These are phyloP conservation scores for Engraulis encrasicolus DNA, from an alignment of 2,113 vertebrate species.

Conservation along the genomic window DNA sequence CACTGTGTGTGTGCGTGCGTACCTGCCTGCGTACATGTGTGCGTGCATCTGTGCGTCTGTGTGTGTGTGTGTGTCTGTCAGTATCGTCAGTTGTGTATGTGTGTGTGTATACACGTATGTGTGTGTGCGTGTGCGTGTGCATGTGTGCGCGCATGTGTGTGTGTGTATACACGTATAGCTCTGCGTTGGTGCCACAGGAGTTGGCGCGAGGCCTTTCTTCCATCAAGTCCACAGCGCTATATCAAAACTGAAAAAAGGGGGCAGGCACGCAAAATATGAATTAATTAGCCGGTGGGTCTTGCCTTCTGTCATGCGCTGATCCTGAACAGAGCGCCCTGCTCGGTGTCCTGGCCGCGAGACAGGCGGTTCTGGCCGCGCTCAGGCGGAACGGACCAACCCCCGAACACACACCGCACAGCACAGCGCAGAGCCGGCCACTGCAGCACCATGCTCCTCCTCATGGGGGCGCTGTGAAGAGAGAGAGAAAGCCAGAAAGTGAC, in stretches of 20 bases:
- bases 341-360: conserved; percentile 67
- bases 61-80: too few species aligned
- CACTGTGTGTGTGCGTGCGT: conserved; percentile 34
- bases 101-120: conserved; percentile 1
- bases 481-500: conserved; percentile 33
- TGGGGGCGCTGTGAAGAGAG: conserved; percentile 68
- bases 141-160: background rate
- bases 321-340: conserved; percentile 74
- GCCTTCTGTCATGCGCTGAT: conserved; percentile 66
- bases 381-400: conserved; percentile 41
- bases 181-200: background rate
- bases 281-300: conserved; percentile 55
- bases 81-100: too few species aligned
- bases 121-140: conserved; percentile 13
- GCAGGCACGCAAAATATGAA: conserved; percentile 47
- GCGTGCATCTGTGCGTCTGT: background rate
- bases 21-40: conserved; percentile 17
- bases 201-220: conserved; percentile 50
- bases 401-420: too few species aligned
- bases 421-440: background rate
- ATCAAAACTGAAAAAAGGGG: conserved; percentile 46
- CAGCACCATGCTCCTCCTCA: conserved; percentile 52
- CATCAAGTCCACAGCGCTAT: conserved; percentile 45
- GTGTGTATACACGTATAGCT: background rate
- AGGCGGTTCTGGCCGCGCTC: conserved; percentile 36